Evolutionary conservation across 2,797 vertebrate genomes (phyloP).

Genomic region (Sebastes wilsoni): DNA sequence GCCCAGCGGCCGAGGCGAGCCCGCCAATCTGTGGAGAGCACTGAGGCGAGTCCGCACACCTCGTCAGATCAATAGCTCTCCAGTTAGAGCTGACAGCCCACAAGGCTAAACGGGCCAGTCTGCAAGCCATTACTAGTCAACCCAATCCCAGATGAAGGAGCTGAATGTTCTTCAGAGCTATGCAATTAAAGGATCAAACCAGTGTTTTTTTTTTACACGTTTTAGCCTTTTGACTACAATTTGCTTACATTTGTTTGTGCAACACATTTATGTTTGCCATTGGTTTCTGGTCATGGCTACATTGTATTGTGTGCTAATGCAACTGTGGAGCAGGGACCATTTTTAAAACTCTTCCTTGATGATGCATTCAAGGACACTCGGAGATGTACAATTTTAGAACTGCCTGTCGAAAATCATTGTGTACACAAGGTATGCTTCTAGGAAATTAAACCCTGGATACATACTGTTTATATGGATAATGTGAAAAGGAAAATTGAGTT

Average conservation of each 20-base stretch:
- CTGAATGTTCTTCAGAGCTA: background rate
- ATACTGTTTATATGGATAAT: background rate
- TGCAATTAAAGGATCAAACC: background rate
- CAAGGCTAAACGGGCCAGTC: conserved; percentile 7
- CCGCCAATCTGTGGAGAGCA: conserved; percentile 41
- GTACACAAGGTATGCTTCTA: background rate
- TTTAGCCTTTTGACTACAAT: conserved; percentile 6
- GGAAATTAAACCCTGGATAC: background rate
- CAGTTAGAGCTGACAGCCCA: conserved; percentile 38
- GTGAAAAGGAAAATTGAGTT: background rate
- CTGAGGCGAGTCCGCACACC: conserved; percentile 30
- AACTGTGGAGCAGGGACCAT: background rate
- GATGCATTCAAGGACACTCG: background rate
- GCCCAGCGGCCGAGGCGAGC: conserved; percentile 2
- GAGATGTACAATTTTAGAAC: background rate
- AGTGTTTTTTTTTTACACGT: conserved; percentile 1
- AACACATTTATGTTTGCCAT: background rate
- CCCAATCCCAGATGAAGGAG: conserved; percentile 11
- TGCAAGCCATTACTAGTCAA: conserved; percentile 17
- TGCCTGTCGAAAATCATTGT: background rate
- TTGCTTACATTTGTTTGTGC: background rate
- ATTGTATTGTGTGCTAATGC: background rate
- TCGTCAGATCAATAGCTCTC: conserved; percentile 38
- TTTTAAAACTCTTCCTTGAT: conserved; percentile 7
- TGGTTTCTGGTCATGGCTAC: background rate